A percentile compares a stretch with the other conserved stretches of the same genome.
Conservation (phyloP, 2,888 invertebrate genomes). For the Hirtodrosophila confusa region DNA sequence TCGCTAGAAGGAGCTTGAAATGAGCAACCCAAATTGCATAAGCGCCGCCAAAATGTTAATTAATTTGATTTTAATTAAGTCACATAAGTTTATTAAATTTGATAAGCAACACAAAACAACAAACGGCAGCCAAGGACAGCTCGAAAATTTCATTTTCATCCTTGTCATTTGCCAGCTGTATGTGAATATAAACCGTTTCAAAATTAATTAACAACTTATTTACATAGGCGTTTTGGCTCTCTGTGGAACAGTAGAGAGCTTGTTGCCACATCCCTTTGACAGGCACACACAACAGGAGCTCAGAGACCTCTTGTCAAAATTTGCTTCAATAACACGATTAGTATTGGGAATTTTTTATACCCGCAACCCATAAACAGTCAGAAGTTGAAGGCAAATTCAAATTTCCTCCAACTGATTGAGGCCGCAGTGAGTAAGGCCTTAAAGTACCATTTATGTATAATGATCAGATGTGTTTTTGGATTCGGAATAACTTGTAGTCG, state of each 20-base stretch:
- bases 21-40: slow-evolving; percentile 10
- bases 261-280: slow-evolving; percentile 23
- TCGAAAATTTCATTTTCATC: slow-evolving; percentile 15
- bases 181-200: slow-evolving; percentile 41
- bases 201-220: slow-evolving; percentile 72
- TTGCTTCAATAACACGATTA: too few relatives aligned
- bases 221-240: slow-evolving; percentile 42
- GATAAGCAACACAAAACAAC: slow-evolving; percentile 31
- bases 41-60: slow-evolving; percentile 48
- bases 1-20: slow-evolving; percentile 31
- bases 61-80: slow-evolving; percentile 72
- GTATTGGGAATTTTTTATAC: too few relatives aligned
- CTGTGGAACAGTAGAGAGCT: slow-evolving; percentile 1
- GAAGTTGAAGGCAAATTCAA: too few relatives aligned
- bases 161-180: not conserved
- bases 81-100: slow-evolving; percentile 56
- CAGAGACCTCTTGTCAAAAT: not conserved
- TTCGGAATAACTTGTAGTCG: too few relatives aligned
- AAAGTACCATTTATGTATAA: too few relatives aligned
- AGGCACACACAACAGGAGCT: not conserved
- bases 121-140: slow-evolving; percentile 26
- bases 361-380: too few relatives aligned
- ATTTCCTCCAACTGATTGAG: too few relatives aligned
- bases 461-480: too few relatives aligned
- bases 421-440: too few relatives aligned